phyloP scores from a whole-genome alignment of 2,113 vertebrate species.

The Triplophysa tibetana region DNA sequence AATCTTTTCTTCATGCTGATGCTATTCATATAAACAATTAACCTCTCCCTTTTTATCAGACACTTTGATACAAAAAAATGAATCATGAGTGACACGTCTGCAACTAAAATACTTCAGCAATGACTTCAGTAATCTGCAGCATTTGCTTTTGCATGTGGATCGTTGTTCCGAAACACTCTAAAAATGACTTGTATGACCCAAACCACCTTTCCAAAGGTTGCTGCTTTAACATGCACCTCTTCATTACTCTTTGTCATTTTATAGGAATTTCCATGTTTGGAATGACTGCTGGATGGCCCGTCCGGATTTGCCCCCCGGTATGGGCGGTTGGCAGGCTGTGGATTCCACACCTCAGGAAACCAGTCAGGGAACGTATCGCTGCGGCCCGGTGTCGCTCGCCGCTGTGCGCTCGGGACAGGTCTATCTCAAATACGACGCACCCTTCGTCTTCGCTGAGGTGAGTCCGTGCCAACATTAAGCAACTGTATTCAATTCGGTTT shows the following conservation, averaged over 20 bases:
- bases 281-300: slow-evolving; percentile 94
- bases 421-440: slow-evolving; percentile 84
- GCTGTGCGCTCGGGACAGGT: slow-evolving; percentile 86
- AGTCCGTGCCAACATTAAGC: slow-evolving; percentile 5
- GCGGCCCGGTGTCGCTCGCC: slow-evolving; percentile 83
- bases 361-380: slow-evolving; percentile 88
- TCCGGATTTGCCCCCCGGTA: slow-evolving; percentile 78
- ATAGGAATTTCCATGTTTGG: slow-evolving; percentile 94
- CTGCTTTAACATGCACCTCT: too few relatives aligned
- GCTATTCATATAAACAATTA: too few relatives aligned
- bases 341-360: slow-evolving; percentile 86
- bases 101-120: too few relatives aligned
- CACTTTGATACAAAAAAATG: too few relatives aligned
- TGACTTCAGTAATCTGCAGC: too few relatives aligned
- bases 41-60: too few relatives aligned
- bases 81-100: too few relatives aligned
- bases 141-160: too few relatives aligned
- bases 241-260: neutral
- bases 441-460: slow-evolving; percentile 91
- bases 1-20: too few relatives aligned
- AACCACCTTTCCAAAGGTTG: too few relatives aligned
- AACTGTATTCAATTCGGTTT: neutral
- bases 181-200: too few relatives aligned
- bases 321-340: slow-evolving; percentile 86
- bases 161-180: too few relatives aligned